phyloP scores from a whole-genome alignment of 2,797 vertebrate genomes.

The Cottoperca gobio region DNA sequence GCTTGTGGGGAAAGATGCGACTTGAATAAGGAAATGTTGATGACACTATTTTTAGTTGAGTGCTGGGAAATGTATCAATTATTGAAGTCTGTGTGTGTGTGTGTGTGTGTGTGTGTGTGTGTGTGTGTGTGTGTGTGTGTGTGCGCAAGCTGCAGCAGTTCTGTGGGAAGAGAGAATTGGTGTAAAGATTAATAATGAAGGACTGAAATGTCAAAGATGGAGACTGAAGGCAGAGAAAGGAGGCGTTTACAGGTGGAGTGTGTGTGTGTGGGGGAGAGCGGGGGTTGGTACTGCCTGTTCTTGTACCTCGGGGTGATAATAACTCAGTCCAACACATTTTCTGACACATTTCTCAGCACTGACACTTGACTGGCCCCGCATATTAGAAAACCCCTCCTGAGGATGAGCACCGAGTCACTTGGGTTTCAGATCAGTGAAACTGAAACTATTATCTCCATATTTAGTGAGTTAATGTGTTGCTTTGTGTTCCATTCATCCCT shows the following conservation, averaged over 20 bases:
- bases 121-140: conserved; percentile 10
- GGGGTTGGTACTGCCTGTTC: conserved; percentile 40
- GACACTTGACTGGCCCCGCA: conserved; percentile 32
- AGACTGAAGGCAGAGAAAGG: conserved; percentile 37
- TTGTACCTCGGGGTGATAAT: conserved; percentile 60
- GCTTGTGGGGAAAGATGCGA: conserved; percentile 15
- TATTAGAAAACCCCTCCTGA: conserved; percentile 43
- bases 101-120: conserved; percentile 10
- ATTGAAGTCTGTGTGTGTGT: conserved; percentile 57
- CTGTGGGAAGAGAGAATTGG: conserved; percentile 58
- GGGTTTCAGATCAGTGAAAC: conserved; percentile 35
- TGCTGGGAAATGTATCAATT: conserved; percentile 75
- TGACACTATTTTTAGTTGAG: conserved; percentile 75
- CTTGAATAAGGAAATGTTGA: conserved; percentile 53
- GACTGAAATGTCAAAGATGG: conserved; percentile 55
- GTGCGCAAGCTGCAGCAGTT: conserved; percentile 33
- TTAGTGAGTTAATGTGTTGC: conserved; percentile 35
- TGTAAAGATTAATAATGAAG: conserved; percentile 81
- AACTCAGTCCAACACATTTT: conserved; percentile 60
- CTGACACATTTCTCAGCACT: conserved; percentile 45
- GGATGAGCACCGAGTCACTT: conserved; percentile 35
- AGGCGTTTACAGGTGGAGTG: conserved; percentile 30
- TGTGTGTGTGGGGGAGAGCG: conserved; percentile 5
- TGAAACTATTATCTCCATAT: conserved; percentile 39
- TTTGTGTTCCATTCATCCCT: conserved; percentile 9